Base-by-base conservation (phyloP, 2,113 vertebrate species). In the Argyrosomus japonicus region DNA sequence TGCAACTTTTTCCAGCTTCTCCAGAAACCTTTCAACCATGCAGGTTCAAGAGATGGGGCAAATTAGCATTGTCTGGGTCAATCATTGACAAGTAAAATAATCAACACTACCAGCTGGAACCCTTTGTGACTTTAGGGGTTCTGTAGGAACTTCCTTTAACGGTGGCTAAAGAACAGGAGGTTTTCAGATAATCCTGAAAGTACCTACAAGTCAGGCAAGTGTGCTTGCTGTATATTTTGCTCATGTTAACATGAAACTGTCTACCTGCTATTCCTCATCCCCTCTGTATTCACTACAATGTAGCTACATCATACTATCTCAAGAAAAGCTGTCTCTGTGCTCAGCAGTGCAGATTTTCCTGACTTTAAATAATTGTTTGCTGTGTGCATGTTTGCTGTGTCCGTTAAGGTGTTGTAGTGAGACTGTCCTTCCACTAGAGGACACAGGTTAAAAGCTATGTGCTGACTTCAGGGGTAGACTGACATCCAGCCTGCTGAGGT, bases 381-480 rank as follows among this genome's bases (percentile, higher is more conserved):
- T n/a, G n/a, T 6, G 5, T 43, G 4, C 14, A 6, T 43, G 19
- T 43, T 17, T 14, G 4, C 5, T 23, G 13, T 17, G 1, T 67
- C 36, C 8, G 15, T 70, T 40, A 25, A 0, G n/a, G 12, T 40
- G 54, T 62, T 75, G 72, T 23, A 54, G 25, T 76, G 25, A 64
- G 27, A 7, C 50, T 27, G 48, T 57, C 11, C 25, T 25, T 69
- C 57, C 57, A 56, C 50, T 50, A 51, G 58, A 77, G 67, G 81
- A 43, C n/a, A 29, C 12, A n/a, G 7, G 43, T 27, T 10, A 17
- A 21, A 70, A 11, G 40, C 23, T 23, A 29, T 8, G 40, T 6
- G 5, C 13, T 48, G 23, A 67, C 19, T n/a, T 40, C 36, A 40
- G 7, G 7, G 32, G 32, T 32, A 32, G 23, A 67, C 57, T n/a